Evolutionary conservation across 2,113 vertebrate genomes (phyloP).

Genomic region (Cyanoramphus novaezelandiae): DNA sequence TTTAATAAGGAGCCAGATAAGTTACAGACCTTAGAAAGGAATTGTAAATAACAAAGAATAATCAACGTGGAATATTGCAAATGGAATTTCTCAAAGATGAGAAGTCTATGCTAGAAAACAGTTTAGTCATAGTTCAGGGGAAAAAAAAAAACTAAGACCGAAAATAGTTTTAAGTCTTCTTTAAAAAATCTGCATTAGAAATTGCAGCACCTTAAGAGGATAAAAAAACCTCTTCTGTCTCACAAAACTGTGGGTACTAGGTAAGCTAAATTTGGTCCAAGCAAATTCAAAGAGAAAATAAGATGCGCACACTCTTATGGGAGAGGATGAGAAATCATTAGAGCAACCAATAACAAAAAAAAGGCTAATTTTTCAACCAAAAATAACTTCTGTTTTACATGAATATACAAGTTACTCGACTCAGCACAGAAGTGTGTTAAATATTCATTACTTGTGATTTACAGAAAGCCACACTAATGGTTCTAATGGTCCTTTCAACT

Average conservation of each 20-base stretch:
- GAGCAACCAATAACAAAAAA: not conserved
- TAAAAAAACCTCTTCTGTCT: not conserved
- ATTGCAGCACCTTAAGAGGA: not conserved
- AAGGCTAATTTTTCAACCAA: not conserved
- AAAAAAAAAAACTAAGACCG: not conserved
- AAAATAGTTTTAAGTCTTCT: not conserved
- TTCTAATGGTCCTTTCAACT: not conserved
- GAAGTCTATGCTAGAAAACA: not conserved
- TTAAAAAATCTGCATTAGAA: not conserved
- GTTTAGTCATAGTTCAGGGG: not conserved
- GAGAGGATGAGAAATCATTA: not conserved
- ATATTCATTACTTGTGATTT: not conserved
- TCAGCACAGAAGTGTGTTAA: not conserved
- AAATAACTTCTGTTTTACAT: not conserved
- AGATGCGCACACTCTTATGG: not conserved
- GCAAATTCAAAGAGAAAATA: not conserved
- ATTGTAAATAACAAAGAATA: not conserved
- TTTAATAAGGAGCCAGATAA: not conserved
- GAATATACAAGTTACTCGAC: not conserved
- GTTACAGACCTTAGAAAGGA: not conserved
- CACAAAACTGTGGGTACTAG: not conserved
- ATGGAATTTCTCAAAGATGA: not conserved
- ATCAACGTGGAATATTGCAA: not conserved
- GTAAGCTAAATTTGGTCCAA: not conserved
- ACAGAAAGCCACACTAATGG: not conserved